Evolutionary conservation across 2,113 vertebrate species (phyloP), one percentile per base, ranked within the genome.

Genomic region (Enhydra lutris): DNA sequence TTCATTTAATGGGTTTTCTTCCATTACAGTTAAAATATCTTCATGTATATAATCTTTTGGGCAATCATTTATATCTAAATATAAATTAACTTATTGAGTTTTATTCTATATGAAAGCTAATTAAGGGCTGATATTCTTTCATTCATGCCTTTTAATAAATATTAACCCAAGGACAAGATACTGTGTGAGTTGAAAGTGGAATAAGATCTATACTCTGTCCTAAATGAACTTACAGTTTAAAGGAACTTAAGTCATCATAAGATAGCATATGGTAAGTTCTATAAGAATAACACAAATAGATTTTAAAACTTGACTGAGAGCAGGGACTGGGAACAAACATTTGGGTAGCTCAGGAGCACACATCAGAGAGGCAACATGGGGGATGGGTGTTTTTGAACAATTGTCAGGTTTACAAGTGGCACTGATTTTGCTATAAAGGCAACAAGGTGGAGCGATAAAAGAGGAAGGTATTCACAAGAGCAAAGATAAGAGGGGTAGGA

Each of bases 151-250:
- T 87, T 88, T 18, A 55, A 6, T 80, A 24, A 42, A 31, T 20
- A 42, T 76, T 96, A 90, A 50, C 61, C 39, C 47, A 6, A 94
- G 50, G 76, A 50, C 18, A 92, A 96, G 74, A 83, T 15, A 79
- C 47, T 34, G 0, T 69, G 39, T 59, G 20, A 69, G 23, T 57
- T 71, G 26, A 47, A 89, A 85, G 36, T 94, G 29, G 18, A 95
- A 3, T 84, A 50, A 88, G 63, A 76, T 57, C 18, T 31, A 31
- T 2, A 23, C 15, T 81, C 20, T 59, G 73, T 52, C 87, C 13
- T 78, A 82, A 78, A 31, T 47, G 57, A 86, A 24, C 52, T 78
- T 84, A 36, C 17, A 93, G 36, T 11, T 94, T 31, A 47, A 96
- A 78, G 85, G 34, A 69, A 47, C 4, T 4, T 14, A 92, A 36